phyloP scores from a whole-genome alignment of 1,140 invertebrate species.

The Epicauta chinensis region DNA sequence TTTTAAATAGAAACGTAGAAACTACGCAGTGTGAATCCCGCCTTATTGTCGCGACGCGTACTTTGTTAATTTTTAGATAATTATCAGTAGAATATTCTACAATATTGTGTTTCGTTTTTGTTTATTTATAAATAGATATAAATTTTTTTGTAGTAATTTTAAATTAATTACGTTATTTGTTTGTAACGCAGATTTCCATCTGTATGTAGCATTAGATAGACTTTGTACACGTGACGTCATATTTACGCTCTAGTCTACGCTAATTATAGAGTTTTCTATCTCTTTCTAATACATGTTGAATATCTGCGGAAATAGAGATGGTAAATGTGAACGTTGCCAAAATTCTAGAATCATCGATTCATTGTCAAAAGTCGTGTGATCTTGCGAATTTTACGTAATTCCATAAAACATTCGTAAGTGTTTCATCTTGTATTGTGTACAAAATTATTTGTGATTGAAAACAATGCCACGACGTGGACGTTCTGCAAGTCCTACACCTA shows the following conservation, averaged over 20 bases:
- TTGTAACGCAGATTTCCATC: too few species aligned
- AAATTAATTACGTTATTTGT: too few species aligned
- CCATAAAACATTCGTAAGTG: background rate
- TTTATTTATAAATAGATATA: too few species aligned
- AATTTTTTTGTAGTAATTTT: too few species aligned
- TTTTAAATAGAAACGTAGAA: too few species aligned
- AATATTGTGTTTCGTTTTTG: too few species aligned
- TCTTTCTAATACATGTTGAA: background rate
- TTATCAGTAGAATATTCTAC: too few species aligned
- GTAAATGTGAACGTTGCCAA: background rate
- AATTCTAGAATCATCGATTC: slow-evolving; percentile 6
- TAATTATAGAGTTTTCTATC: background rate
- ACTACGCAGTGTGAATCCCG: too few species aligned
- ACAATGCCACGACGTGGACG: slow-evolving; percentile 72
- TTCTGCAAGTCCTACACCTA: slow-evolving; percentile 52
- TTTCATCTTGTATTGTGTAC: background rate
- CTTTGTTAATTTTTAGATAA: too few species aligned
- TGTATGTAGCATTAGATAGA: background rate
- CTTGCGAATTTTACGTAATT: slow-evolving; percentile 10
- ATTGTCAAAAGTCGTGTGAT: slow-evolving; percentile 2
- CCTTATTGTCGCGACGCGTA: too few species aligned
- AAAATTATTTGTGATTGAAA: background rate
- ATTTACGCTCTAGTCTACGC: background rate
- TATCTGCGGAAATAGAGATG: too few species aligned
- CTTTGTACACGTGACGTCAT: slow-evolving; percentile 6